Evolutionary conservation across 2,113 vertebrate genomes (phyloP).

Genomic region (Bos indicus): DNA sequence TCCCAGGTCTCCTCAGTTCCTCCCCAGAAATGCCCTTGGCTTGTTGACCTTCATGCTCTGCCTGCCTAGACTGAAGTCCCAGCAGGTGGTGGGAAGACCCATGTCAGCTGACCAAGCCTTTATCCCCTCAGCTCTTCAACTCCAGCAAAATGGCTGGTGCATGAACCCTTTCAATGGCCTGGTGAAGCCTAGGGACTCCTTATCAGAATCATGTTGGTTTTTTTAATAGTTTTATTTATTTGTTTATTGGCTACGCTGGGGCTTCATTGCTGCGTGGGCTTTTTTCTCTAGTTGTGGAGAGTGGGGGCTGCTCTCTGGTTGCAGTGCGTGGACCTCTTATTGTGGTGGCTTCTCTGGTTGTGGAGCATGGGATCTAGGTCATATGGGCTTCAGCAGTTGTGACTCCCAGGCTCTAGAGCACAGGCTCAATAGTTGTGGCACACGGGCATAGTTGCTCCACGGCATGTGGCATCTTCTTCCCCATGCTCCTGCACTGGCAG

Average conservation of each 20-base stretch:
- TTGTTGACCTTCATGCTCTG: not conserved
- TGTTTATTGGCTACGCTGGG: not conserved
- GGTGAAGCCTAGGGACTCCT: not conserved
- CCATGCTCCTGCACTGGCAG: not conserved
- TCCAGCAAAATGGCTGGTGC: not conserved
- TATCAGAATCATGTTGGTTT: not conserved
- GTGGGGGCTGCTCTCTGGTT: not conserved
- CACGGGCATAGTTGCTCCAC: accelerated
- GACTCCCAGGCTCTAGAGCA: not conserved
- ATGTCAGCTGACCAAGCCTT: not conserved
- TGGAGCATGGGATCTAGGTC: not conserved
- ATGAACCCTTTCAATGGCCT: not conserved
- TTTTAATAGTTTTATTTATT: not conserved
- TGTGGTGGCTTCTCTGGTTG: not conserved
- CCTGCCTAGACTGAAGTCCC: not conserved
- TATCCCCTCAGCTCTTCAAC: not conserved
- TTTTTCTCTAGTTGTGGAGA: not conserved
- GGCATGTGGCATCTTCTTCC: not conserved
- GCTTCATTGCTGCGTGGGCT: not conserved
- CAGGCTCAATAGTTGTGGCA: not conserved
- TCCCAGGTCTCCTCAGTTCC: not conserved
- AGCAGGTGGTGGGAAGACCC: not conserved
- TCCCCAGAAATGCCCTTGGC: not conserved
- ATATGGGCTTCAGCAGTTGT: not conserved
- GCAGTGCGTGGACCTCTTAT: not conserved